Evolutionary conservation across 2,888 invertebrate genomes (phyloP).

Genomic region (Ellobium chinense): DNA sequence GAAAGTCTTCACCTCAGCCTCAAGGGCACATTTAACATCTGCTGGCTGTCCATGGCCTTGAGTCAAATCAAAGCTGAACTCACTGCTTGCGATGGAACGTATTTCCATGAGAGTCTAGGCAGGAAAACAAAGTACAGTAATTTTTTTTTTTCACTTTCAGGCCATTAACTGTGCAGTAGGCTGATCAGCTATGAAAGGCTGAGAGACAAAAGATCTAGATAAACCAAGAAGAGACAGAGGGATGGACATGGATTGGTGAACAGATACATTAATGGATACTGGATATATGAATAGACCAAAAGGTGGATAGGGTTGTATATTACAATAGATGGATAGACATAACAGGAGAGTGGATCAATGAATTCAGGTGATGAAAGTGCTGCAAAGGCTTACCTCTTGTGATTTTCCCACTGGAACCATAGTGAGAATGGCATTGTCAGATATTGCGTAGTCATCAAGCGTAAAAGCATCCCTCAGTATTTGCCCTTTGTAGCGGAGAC

Average conservation of each 20-base stretch:
- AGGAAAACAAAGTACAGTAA: neutral
- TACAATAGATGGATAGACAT: too few species aligned
- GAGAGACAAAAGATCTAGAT: too few species aligned
- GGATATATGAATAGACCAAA: neutral
- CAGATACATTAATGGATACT: neutral
- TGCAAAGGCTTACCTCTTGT: constrained; percentile 64
- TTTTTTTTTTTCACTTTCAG: neutral
- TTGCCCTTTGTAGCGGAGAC: constrained; percentile 74
- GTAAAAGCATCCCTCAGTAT: constrained; percentile 72
- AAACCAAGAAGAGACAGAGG: neutral
- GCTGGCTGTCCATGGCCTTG: constrained; percentile 57
- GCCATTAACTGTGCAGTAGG: neutral
- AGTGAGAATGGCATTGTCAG: constrained; percentile 70
- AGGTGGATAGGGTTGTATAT: neutral
- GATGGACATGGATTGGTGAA: neutral
- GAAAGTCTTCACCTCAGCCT: constrained; percentile 68
- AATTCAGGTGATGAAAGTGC: neutral
- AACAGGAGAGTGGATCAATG: neutral
- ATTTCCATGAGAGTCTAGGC: constrained; percentile 60
- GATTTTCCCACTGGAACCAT: constrained; percentile 72
- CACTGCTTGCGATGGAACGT: constrained; percentile 60
- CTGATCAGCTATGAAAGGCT: too few species aligned
- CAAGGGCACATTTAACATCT: constrained; percentile 67
- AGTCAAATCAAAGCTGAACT: constrained; percentile 58
- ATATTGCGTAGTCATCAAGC: constrained; percentile 71